phyloP scores from a whole-genome alignment of 2,888 invertebrate genomes.

The Drosophila monieri region DNA sequence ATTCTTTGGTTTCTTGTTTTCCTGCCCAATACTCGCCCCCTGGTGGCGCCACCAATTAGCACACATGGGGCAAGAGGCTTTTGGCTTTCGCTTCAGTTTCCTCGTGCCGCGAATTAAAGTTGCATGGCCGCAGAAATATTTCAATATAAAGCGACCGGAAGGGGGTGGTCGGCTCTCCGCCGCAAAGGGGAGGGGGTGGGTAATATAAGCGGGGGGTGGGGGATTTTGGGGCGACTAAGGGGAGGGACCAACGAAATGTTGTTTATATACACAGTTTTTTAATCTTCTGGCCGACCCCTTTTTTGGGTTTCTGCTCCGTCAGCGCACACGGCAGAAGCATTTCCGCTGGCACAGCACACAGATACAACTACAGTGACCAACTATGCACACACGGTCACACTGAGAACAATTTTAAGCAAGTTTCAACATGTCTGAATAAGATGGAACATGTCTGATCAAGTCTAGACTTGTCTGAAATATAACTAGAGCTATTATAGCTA shows the following conservation, averaged over 20 bases:
- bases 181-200: not conserved
- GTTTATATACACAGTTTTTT: constrained; percentile 41
- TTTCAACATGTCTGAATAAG: too few relatives aligned
- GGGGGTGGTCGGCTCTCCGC: constrained; percentile 6
- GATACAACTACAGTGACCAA: not conserved
- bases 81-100: constrained; percentile 37
- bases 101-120: constrained; percentile 48
- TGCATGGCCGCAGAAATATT: constrained; percentile 48
- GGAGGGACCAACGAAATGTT: constrained; percentile 23
- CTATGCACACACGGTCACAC: constrained; percentile 14
- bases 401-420: not conserved
- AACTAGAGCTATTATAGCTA: too few relatives aligned
- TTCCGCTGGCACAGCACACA: constrained; percentile 46
- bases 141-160: constrained; percentile 38
- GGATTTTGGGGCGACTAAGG: not conserved
- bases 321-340: constrained; percentile 40
- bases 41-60: constrained; percentile 48
- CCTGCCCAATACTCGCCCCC: not conserved
- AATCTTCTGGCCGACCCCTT: constrained; percentile 25
- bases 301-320: constrained; percentile 45
- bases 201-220: not conserved
- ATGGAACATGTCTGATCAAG: not conserved
- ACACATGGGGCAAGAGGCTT: constrained; percentile 48
- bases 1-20: not conserved
- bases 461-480: not conserved